phyloP scores from a whole-genome alignment of 2,113 vertebrate genomes.

The Rhadina sibilatrix region DNA sequence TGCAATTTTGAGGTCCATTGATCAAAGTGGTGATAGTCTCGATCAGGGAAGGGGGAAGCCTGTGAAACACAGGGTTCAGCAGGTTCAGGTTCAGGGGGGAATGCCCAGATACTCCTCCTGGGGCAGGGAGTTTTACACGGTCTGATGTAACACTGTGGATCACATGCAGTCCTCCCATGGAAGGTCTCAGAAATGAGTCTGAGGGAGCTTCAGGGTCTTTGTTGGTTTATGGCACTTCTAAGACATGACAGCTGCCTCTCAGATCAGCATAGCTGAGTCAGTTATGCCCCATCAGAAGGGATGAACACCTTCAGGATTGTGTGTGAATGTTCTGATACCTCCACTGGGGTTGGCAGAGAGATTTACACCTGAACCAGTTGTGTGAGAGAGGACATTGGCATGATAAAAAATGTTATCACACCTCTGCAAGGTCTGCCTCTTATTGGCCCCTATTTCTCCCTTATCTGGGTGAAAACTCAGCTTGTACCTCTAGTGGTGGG shows the following conservation, averaged over 20 bases:
- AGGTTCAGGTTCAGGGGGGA: not conserved
- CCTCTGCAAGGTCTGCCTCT: not conserved
- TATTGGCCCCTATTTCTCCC: not conserved
- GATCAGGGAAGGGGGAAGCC: not conserved
- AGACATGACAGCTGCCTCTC: not conserved
- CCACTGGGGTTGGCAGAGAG: not conserved
- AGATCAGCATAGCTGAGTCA: rapidly evolving
- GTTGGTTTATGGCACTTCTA: not conserved
- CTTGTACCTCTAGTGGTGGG: not conserved
- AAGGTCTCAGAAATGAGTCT: not conserved
- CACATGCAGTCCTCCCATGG: not conserved
- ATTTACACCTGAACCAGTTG: not conserved
- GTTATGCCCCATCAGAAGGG: not conserved
- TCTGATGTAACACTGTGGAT: not conserved
- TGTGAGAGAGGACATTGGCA: not conserved
- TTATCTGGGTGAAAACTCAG: not conserved
- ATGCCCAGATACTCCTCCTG: too few relatives aligned
- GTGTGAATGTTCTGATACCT: not conserved
- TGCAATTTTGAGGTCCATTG: not conserved
- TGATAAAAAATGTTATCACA: not conserved
- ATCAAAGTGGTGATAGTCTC: not conserved
- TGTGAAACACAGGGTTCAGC: rapidly evolving
- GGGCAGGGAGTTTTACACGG: not conserved
- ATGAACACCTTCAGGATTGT: not conserved
- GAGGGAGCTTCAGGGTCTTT: not conserved